Evolutionary conservation across 2,797 vertebrate genomes (phyloP), one percentile per base, ranked within the genome.

Genomic region (Chanos chanos): DNA sequence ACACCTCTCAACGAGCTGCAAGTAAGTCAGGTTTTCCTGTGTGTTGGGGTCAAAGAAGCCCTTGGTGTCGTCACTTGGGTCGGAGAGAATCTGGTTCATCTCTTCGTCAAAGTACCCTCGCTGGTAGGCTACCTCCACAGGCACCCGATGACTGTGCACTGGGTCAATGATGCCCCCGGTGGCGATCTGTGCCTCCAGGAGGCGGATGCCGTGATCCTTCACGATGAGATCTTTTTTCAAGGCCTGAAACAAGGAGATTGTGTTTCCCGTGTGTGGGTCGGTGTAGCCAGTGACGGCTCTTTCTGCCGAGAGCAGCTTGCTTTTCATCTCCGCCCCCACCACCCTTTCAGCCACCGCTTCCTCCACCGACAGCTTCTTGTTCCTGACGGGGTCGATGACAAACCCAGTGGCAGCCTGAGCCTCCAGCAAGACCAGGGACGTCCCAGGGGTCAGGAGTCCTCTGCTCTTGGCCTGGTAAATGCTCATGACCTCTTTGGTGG

Each of bases 121-220:
- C 5, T 8, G 25, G 68, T 91, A 92, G 25, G 89, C 89, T 25
- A 85, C 83, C 4, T 90, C 82, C 10, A 91, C 86, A 0, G 90
- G 90, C 49, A 91, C 52, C 4, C 86, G 85, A 75, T 87, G 89
- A 69, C 89, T 90, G 68, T 87, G 7, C 0, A 86, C 41, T 0
- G 90, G 89, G 63, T 91, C 89, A 0, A 87, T 89, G 71, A 92
- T 81, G 66, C 93, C 93, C 0, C 93, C 92, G 0, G 92, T 94
- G 54, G 93, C 92, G 0, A 94, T 91, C 77, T 95, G 93, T 0
- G 93, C 92, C 74, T 94, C 92, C 0, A 95, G 83, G 2, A 95
- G 87, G 6, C 92, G 87, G 58, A 89, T 67, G 8, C 89, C 93
- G 59, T 92, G 91, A 31, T 91, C 90, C 33, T 81, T 83, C 0